phyloP scores from a whole-genome alignment of 2,113 vertebrate species.

The Pluvialis apricaria region DNA sequence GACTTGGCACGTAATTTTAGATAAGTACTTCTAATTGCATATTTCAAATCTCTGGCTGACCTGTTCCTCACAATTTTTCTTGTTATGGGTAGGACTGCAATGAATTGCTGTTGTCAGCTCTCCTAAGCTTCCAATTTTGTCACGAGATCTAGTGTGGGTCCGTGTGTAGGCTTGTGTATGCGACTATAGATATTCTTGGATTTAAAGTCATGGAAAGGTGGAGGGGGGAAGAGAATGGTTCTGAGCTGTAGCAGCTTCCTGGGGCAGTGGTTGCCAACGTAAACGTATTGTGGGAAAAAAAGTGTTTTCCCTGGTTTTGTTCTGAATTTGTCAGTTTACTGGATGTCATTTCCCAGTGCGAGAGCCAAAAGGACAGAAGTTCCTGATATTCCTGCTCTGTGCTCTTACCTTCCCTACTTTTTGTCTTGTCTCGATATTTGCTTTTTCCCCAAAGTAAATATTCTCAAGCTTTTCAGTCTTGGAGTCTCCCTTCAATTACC shows the following conservation, averaged over 20 bases:
- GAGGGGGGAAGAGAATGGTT: background rate
- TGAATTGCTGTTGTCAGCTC: background rate
- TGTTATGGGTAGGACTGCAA: background rate
- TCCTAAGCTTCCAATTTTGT: background rate
- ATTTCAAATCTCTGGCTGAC: slow-evolving; percentile 14
- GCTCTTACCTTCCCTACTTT: background rate
- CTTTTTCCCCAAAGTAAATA: background rate
- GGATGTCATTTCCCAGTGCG: rapidly evolving
- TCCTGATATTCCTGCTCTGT: background rate
- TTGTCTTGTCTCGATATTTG: background rate
- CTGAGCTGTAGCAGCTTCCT: background rate
- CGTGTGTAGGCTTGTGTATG: background rate
- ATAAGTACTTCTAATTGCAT: slow-evolving; percentile 1
- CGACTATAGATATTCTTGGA: background rate
- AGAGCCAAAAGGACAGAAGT: background rate
- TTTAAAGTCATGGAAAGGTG: background rate
- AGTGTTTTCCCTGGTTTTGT: background rate
- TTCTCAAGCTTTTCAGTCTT: background rate
- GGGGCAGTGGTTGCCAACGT: background rate
- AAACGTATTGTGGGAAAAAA: background rate
- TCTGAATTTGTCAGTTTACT: background rate
- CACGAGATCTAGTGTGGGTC: background rate
- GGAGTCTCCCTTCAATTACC: background rate
- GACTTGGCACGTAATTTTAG: background rate
- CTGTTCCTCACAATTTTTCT: background rate